phyloP scores from a whole-genome alignment of 2,797 vertebrate species.

The Rallus crepitans region DNA sequence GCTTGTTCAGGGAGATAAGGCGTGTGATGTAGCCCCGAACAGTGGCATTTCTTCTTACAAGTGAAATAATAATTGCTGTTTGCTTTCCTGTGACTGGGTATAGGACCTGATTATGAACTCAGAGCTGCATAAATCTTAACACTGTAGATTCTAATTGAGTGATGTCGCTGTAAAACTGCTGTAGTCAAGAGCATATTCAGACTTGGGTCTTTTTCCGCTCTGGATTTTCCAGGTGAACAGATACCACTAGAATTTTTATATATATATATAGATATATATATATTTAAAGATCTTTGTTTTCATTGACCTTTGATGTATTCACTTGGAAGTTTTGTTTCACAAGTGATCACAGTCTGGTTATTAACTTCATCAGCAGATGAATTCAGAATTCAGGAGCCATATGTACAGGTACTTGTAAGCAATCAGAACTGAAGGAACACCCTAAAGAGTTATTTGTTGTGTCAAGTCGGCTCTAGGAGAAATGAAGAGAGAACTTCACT shows the following conservation, averaged over 20 bases:
- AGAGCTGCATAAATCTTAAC: not conserved
- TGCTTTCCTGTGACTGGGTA: not conserved
- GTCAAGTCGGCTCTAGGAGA: not conserved
- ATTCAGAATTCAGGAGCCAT: not conserved
- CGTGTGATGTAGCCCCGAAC: not conserved
- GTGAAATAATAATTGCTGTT: slow-evolving; percentile 1
- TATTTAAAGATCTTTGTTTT: not conserved
- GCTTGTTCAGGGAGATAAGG: not conserved
- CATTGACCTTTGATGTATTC: not conserved
- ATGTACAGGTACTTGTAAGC: not conserved
- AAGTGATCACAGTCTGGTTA: not conserved
- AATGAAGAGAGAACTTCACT: not conserved
- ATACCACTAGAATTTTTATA: not conserved
- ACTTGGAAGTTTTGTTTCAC: not conserved
- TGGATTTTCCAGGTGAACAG: not conserved
- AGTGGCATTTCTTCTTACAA: not conserved
- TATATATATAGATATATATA: no score
- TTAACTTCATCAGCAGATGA: not conserved
- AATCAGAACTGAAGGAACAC: not conserved
- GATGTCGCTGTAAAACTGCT: not conserved
- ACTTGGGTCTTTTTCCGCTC: not conserved
- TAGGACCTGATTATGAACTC: not conserved
- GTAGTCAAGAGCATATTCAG: not conserved
- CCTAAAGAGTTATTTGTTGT: not conserved
- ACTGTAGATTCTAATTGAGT: accelerated